A percentile compares a stretch with the other conserved stretches of the same genome.
These are phyloP conservation scores for Cyprinodon tularosa DNA, from an alignment of 2,113 vertebrate genomes.

Conservation along the genomic window DNA sequence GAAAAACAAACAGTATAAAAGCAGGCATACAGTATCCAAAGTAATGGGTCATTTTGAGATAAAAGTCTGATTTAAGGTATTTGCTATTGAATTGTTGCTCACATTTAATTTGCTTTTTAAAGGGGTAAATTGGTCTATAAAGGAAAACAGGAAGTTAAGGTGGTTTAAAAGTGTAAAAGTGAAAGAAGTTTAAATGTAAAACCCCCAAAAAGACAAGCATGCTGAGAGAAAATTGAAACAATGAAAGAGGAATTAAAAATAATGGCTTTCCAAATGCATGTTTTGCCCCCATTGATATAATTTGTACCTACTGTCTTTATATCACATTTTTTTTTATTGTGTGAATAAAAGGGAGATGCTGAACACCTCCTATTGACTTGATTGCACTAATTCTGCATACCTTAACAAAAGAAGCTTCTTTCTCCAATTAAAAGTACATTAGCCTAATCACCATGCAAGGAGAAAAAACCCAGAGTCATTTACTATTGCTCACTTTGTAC, in stretches of 20 bases:
- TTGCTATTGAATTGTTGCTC: not conserved
- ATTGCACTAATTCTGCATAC: slow-evolving; percentile 32
- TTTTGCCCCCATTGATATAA: slow-evolving; percentile 3
- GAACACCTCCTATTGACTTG: slow-evolving; percentile 24
- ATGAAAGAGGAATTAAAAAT: slow-evolving; percentile 17
- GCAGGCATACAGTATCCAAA: too few relatives aligned
- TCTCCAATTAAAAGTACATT: slow-evolving; percentile 68
- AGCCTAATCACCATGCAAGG: slow-evolving; percentile 57
- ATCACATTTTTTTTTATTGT: slow-evolving; percentile 25
- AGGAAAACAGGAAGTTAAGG: not conserved
- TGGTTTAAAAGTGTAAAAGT: not conserved
- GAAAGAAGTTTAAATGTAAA: not conserved
- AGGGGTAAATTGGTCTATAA: not conserved
- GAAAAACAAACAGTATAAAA: too few relatives aligned
- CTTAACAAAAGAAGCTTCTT: slow-evolving; percentile 49
- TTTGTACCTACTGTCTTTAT: slow-evolving; percentile 3
- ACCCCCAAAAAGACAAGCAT: not conserved
- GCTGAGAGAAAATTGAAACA: not conserved
- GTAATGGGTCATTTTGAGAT: too few relatives aligned
- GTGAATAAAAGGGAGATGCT: slow-evolving; percentile 17
- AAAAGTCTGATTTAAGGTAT: too few relatives aligned
- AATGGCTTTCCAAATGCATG: slow-evolving; percentile 16
- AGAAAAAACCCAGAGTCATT: slow-evolving; percentile 49
- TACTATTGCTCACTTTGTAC: slow-evolving; percentile 62
- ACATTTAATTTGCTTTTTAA: not conserved